These are phyloP conservation scores for Cephus pygmeus DNA, from an alignment of 2,888 invertebrate species.

Conservation along the genomic window DNA sequence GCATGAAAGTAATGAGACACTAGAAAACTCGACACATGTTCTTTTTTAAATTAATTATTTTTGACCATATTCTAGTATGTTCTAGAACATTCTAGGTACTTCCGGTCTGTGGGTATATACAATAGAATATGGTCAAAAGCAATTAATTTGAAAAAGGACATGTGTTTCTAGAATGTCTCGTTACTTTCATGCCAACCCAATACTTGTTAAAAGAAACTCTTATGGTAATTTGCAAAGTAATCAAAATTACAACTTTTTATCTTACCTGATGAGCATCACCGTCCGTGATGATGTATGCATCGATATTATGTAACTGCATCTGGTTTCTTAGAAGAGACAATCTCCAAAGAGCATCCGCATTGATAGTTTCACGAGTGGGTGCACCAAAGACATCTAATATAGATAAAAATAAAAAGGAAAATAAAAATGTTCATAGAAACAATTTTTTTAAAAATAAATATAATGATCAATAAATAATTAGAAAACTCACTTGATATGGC, in stretches of 20 bases:
- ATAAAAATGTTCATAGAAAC: background rate
- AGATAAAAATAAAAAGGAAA: background rate
- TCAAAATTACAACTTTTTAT: background rate
- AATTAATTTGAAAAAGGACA: no score
- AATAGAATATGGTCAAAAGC: no score
- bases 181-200: no score
- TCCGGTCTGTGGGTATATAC: no score
- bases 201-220: background rate
- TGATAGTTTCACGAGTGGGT: background rate
- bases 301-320: slow-evolving; percentile 13
- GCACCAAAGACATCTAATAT: background rate
- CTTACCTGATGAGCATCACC: slow-evolving; percentile 22
- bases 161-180: no score
- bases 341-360: background rate
- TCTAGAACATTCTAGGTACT: no score
- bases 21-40: no score
- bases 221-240: background rate
- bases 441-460: background rate
- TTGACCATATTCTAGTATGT: no score
- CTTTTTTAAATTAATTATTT: no score
- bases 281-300: slow-evolving; percentile 20
- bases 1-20: no score
- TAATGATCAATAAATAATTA: background rate
- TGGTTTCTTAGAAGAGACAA: slow-evolving; percentile 13
- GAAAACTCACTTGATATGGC: background rate